Evolutionary conservation across 2,797 vertebrate species (phyloP), one percentile per base, ranked within the genome.

Genomic region (Monodelphis domestica): DNA sequence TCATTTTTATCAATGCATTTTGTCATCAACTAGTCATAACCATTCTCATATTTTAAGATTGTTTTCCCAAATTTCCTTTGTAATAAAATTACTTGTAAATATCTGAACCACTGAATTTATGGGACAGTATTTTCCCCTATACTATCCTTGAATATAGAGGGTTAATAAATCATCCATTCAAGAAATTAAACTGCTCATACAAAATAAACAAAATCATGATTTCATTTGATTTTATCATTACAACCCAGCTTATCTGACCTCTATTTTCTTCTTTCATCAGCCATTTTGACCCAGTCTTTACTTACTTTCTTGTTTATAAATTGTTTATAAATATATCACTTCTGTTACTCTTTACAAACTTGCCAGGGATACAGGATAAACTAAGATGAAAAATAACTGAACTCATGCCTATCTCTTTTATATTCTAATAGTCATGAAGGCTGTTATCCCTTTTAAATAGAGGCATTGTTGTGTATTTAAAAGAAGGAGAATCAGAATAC

Each of bases 51-150:
- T 33, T 52, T 88, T 53, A 88, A 53, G 38, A 88, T 29, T 29
- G 50, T 51, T 30, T 88, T 14, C 33, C 28, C 9, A 33, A 88
- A 51, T 33, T 26, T 53, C 87, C 10, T 3, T 4, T 12, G 33
- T 33, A 33, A 59, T 9, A 91, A 0, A 3, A 53, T 95, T 94
- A 92, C 95, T 95, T 92, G 94, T 17, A 93, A 92, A 93, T 0
- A 70, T 95, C 87, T 95, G 53, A 97, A 56, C n/a, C 29, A 87
- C 54, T 59, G 88, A 92, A 91, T 96, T 96, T 93, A 97, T 95
- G 96, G 12, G 9, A 94, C 55, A 92, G n/a, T 93, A 92, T 54
- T 0, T 95, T 93, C 91, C 96, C 89, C 90, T 89, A 29, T 63
- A 1, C 11, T 93, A 5, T 9, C 24, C n/a, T 33, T 95, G 90